Evolutionary conservation across 2,888 invertebrate genomes (phyloP).

Genomic region (Hirtodrosophila cameraria): DNA sequence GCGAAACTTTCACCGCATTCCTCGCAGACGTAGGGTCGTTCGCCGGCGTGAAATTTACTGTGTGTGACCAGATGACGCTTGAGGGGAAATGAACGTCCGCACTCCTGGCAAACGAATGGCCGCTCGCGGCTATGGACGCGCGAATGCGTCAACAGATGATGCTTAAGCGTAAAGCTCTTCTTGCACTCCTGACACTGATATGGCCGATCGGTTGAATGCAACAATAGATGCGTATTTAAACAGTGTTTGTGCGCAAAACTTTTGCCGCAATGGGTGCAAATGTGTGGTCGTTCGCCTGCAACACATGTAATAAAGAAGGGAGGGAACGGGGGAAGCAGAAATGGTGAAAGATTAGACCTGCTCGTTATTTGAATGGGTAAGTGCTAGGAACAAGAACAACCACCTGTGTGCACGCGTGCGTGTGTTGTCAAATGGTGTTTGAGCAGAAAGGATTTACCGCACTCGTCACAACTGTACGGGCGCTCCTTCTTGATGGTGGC

Average conservation of each 20-base stretch:
- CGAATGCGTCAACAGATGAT: constrained; percentile 92
- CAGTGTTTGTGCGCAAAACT: constrained; percentile 93
- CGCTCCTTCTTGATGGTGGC: constrained; percentile 87
- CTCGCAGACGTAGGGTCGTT: constrained; percentile 92
- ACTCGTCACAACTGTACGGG: constrained; percentile 92
- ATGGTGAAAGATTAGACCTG: constrained; percentile 75
- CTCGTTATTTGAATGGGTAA: constrained; percentile 30
- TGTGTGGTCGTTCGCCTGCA: constrained; percentile 90
- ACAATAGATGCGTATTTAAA: constrained; percentile 91
- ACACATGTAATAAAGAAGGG: no score
- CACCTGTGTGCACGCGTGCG: constrained; percentile 91
- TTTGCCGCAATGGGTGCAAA: constrained; percentile 91
- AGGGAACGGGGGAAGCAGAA: neutral
- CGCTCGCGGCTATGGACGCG: constrained; percentile 92
- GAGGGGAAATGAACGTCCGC: constrained; percentile 92
- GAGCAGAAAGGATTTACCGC: constrained; percentile 92
- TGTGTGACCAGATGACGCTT: constrained; percentile 93
- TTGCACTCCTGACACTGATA: constrained; percentile 94
- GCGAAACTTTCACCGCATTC: constrained; percentile 97
- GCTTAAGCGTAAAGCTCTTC: constrained; percentile 93
- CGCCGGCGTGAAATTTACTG: constrained; percentile 94
- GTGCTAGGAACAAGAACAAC: constrained; percentile 75
- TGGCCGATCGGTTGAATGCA: constrained; percentile 92
- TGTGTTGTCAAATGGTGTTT: constrained; percentile 94
- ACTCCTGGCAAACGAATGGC: constrained; percentile 92